These are phyloP conservation scores for Lasiurus borealis DNA, from an alignment of 2,113 vertebrate genomes.

Conservation along the genomic window DNA sequence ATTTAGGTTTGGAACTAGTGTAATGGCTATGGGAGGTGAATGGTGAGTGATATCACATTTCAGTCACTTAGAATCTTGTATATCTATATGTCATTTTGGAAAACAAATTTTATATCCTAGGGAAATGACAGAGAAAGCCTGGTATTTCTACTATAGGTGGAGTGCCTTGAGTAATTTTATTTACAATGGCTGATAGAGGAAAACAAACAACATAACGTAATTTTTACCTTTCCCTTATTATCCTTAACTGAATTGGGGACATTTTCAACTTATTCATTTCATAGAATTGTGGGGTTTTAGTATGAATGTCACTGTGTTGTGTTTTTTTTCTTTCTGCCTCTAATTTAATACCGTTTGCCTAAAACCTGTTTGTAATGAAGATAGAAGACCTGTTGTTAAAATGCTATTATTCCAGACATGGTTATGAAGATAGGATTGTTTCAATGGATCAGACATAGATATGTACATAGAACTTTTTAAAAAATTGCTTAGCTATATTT, in stretches of 20 bases:
- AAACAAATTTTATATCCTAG: background rate
- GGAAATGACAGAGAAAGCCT: background rate
- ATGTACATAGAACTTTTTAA: background rate
- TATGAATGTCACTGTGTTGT: background rate
- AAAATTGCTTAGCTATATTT: background rate
- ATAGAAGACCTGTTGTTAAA: background rate
- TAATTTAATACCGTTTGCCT: background rate
- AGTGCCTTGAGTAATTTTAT: background rate
- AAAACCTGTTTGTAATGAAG: background rate
- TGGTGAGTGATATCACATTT: background rate
- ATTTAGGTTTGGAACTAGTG: background rate
- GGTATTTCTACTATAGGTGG: background rate
- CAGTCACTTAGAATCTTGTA: background rate
- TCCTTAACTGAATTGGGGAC: background rate
- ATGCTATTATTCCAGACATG: background rate
- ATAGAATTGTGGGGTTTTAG: background rate
- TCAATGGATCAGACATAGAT: background rate
- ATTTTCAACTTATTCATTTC: background rate
- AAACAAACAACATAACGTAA: background rate
- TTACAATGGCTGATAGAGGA: background rate
- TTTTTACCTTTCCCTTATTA: background rate
- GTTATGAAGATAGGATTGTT: background rate
- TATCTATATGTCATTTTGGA: background rate
- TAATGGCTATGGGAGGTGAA: background rate
- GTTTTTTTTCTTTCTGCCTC: background rate